Base-by-base conservation (phyloP, 1,140 invertebrate species). In the Listronotus bonariensis region DNA sequence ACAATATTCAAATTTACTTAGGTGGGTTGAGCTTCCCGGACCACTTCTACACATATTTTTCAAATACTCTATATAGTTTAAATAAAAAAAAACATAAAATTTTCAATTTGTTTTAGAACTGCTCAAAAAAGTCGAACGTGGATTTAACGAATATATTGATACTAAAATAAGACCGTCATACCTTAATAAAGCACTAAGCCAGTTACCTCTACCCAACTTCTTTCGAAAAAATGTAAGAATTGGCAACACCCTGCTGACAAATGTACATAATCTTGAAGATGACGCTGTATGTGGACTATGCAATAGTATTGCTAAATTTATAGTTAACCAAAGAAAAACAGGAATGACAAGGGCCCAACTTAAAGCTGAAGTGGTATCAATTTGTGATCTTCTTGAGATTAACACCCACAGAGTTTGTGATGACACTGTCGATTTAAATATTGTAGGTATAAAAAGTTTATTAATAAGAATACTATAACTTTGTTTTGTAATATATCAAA, bases 61-160 rank as follows among this genome's bases (percentile, higher is more conserved):
- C n/a, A n/a, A n/a, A n/a, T n/a, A n/a, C n/a, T n/a, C n/a, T n/a
- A n/a, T n/a, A n/a, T n/a, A n/a, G n/a, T n/a, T n/a, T n/a, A n/a
- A n/a, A n/a, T n/a, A n/a, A n/a, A n/a, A n/a, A n/a, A n/a, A n/a
- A n/a, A n/a, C n/a, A n/a, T n/a, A n/a, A n/a, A n/a, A n/a, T n/a
- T n/a, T n/a, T n/a, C n/a, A n/a, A n/a, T n/a, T n/a, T n/a, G n/a
- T n/a, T n/a, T n/a, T 34, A 63, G 60, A 55, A n/a, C 14, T 31
- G 9, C 40, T 63, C 12, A 6, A 63, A 36, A 36, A 4, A 9
- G 38, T 65, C 15, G 14, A 65, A 36, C 26, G 31, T 12, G 67
- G 62, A 9, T 57, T 65, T 32, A 18, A 60, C 5, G 67, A 68
- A 34, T 68, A 60, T 14, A n/a, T 55, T 15, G 11, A 38, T 17